These are phyloP conservation scores for Rhinolophus ferrumequinum DNA, from an alignment of 2,113 vertebrate species.

Conservation along the genomic window DNA sequence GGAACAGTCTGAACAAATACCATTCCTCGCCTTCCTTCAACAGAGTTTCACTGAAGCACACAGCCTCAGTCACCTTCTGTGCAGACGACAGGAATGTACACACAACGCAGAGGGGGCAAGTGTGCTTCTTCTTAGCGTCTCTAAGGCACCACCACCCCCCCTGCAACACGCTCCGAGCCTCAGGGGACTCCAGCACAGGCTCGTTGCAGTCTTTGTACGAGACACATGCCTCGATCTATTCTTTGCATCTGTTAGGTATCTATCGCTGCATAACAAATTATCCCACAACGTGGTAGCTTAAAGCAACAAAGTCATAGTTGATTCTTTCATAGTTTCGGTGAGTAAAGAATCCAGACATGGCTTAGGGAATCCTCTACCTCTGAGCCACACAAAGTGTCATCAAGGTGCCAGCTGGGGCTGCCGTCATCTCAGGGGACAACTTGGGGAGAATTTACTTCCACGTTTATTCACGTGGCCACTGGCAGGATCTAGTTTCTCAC, in stretches of 20 bases:
- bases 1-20: background rate
- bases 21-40: background rate
- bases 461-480: background rate
- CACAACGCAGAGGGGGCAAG: accelerated
- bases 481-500: background rate
- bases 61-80: accelerated
- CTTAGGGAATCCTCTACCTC: background rate
- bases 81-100: background rate
- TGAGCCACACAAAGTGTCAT: background rate
- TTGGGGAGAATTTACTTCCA: background rate
- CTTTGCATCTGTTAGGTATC: background rate
- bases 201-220: background rate
- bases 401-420: background rate
- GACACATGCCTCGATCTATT: background rate
- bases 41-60: background rate
- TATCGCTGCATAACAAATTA: background rate
- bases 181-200: background rate
- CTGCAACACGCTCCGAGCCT: background rate
- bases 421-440: background rate
- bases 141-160: background rate
- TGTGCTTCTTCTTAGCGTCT: background rate
- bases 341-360: background rate
- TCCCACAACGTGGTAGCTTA: background rate
- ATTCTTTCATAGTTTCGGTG: background rate
- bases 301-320: background rate